Evolutionary conservation across 2,113 vertebrate genomes (phyloP), one percentile per base, ranked within the genome.

Genomic region (Lagopus leucura): DNA sequence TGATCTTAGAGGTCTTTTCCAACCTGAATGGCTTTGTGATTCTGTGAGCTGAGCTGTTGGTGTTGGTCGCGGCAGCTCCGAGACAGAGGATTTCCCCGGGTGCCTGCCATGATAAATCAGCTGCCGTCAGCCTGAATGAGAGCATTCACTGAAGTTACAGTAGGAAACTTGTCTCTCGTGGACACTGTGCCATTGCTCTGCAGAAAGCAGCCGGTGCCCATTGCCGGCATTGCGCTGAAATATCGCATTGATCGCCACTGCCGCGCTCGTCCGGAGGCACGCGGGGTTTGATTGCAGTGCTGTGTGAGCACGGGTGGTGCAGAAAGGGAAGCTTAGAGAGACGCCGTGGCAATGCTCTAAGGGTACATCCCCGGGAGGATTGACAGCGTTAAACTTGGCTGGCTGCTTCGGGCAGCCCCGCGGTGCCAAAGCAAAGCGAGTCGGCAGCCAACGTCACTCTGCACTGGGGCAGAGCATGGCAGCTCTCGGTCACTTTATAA

Each of bases 111-210:
- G 91, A 55, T 50, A 85, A 85, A 92, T 87, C 91, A 40, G 91
- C 91, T 27, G 89, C 91, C 50, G 40, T 13, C 7, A 36, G 40
- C 50, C 84, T 94, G 94, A 92, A 95, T 96, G 74, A 70, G 87
- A 5, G 89, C 92, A 91, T 96, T 96, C 55, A 85, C 71, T 11
- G 42, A 67, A 88, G 89, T 94, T 96, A 92, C 93, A 90, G 89
- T 90, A 11, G 94, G 88, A 97, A 94, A 96, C 93, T 95, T 94
- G 93, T 95, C 82, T 40, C 82, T 40, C 24, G 52, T 7, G 88
- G 94, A 88, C 92, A 22, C 81, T 58, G 86, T 75, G 90, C 81
- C 89, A 28, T 69, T 82, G 91, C 94, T 92, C 40, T 58, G 92
- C 77, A 7, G 93, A 79, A 67, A 65, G 86, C 86, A 13, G 89